Percentiles rank a stretch among this genome's conserved stretches.
Evolutionary conservation across 1,140 invertebrate species (phyloP).

Genomic region (Sweltsa coloradensis): DNA sequence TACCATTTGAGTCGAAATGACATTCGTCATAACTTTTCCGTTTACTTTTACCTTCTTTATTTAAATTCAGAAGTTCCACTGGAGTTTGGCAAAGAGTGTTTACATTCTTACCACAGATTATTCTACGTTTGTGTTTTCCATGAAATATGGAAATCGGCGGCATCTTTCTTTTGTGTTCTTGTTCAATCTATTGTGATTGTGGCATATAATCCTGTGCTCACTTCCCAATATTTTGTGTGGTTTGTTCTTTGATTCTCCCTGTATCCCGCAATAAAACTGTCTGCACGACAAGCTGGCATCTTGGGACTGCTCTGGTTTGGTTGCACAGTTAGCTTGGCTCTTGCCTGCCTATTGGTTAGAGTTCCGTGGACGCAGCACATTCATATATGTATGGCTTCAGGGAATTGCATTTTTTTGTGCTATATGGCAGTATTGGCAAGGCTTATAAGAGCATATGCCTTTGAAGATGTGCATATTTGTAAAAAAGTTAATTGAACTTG

Average conservation of each 20-base stretch:
- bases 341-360: slow-evolving; percentile 82
- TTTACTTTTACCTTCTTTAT: slow-evolving; percentile 91
- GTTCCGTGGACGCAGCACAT: slow-evolving; percentile 74
- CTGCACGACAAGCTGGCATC: slow-evolving; percentile 32
- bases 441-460: slow-evolving; percentile 49
- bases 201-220: slow-evolving; percentile 90
- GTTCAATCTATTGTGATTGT: slow-evolving; percentile 80
- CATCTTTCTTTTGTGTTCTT: slow-evolving; percentile 74
- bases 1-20: slow-evolving; percentile 88
- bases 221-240: slow-evolving; percentile 98
- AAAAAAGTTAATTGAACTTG: no score
- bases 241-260: slow-evolving; percentile 81
- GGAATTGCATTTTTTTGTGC: slow-evolving; percentile 62
- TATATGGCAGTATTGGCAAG: slow-evolving; percentile 56
- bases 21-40: slow-evolving; percentile 92
- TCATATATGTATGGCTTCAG: slow-evolving; percentile 65
- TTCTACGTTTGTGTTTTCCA: slow-evolving; percentile 52
- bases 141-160: slow-evolving; percentile 48
- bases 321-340: slow-evolving; percentile 77
- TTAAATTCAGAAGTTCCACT: slow-evolving; percentile 45
- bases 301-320: slow-evolving; percentile 54
- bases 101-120: slow-evolving; percentile 60
- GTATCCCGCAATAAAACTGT: slow-evolving; percentile 48
- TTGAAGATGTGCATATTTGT: no score
- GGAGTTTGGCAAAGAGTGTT: slow-evolving; percentile 49